phyloP scores from a whole-genome alignment of 1,140 invertebrate genomes.

The Conopomorpha cramerella region DNA sequence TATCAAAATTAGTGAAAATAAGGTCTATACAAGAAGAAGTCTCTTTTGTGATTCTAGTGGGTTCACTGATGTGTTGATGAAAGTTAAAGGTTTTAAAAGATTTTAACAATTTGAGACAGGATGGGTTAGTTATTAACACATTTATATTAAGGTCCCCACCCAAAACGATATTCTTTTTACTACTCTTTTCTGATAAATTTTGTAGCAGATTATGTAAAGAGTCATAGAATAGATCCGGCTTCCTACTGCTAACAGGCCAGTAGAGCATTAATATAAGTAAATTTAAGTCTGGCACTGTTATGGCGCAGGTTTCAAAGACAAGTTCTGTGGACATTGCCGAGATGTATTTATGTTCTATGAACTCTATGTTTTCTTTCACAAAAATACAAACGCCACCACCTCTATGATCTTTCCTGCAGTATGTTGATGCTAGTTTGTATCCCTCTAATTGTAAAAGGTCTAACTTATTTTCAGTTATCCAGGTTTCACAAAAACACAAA shows the following conservation, averaged over 20 bases:
- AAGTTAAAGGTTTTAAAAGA: no score
- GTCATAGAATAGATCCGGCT: not conserved
- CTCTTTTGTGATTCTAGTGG: no score
- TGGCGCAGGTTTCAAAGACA: not conserved
- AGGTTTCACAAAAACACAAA: not conserved
- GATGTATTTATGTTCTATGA: not conserved
- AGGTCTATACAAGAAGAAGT: no score
- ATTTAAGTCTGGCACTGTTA: not conserved
- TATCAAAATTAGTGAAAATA: no score
- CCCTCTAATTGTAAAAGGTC: not conserved
- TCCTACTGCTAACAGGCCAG: not conserved
- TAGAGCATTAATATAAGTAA: not conserved
- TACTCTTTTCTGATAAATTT: not conserved
- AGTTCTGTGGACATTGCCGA: not conserved
- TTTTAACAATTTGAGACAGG: no score
- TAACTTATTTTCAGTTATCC: not conserved
- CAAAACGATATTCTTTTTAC: not conserved
- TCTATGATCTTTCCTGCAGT: not conserved
- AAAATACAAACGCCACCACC: not conserved
- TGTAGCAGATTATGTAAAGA: not conserved
- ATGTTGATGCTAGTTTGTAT: no score
- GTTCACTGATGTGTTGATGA: no score
- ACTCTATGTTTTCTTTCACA: not conserved
- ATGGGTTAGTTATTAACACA: no score
- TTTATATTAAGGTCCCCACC: slow-evolving; percentile 3